A percentile compares a stretch with the other conserved stretches of the same genome.
These are phyloP conservation scores for Trichogramma pretiosum DNA, from an alignment of 1,140 invertebrate genomes.

Conservation along the genomic window DNA sequence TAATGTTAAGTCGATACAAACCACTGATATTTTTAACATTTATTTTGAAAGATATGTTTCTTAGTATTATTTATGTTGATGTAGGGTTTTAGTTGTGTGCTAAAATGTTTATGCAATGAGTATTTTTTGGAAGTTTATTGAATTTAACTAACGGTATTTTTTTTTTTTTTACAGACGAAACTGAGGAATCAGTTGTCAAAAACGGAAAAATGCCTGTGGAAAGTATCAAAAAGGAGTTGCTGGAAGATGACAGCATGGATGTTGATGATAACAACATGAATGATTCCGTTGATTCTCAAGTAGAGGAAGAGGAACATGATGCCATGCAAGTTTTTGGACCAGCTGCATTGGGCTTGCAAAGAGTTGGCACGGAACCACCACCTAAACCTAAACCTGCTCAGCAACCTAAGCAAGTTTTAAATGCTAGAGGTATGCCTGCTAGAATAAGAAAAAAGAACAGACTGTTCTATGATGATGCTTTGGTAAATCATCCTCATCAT, in stretches of 20 bases:
- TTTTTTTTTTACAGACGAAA: conserved; percentile 36
- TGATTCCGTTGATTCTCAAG: conserved; percentile 39
- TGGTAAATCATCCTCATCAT: conserved; percentile 69
- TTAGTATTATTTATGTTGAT: no score
- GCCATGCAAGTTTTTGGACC: conserved; percentile 59
- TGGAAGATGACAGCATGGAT: conserved; percentile 56
- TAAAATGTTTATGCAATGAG: background rate
- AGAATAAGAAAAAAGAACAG: conserved; percentile 84
- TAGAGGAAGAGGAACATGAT: conserved; percentile 57
- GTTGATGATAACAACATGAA: conserved; percentile 44
- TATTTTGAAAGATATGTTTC: no score
- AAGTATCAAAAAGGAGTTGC: conserved; percentile 40
- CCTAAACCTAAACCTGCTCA: conserved; percentile 55
- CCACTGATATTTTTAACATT: no score
- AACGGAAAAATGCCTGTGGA: conserved; percentile 45
- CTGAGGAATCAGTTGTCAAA: conserved; percentile 47
- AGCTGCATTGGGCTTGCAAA: conserved; percentile 65
- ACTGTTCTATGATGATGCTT: conserved; percentile 84
- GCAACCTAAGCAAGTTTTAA: conserved; percentile 66
- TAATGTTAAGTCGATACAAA: no score
- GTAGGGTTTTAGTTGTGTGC: no score
- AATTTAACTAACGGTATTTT: no score
- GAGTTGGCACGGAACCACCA: conserved; percentile 65
- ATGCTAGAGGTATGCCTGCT: conserved; percentile 79
- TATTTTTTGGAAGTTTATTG: background rate